Base-by-base conservation (phyloP, 1,140 invertebrate genomes). In the Cephus cinctus region DNA sequence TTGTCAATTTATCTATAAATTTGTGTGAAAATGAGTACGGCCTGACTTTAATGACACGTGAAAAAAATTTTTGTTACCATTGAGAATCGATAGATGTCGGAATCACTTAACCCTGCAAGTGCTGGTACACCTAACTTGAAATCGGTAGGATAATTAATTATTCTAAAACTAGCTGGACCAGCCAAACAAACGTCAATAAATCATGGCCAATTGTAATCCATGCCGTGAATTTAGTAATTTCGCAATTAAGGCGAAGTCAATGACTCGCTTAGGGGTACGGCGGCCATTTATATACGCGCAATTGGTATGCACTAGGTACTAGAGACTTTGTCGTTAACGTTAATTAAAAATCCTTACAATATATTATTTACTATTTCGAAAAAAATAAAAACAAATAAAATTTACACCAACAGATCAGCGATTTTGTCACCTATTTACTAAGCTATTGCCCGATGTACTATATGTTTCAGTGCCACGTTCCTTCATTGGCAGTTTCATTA, bases 161-260 rank as follows among this genome's bases (percentile, higher is more conserved):
- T 38, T n/a, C n/a, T 41, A 44, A 58, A 44, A 49, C 52, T 50
- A 49, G 44, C 42, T 59, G 47, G 47, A 59, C 54, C 59, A 56
- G 53, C 59, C 56, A 54, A 61, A 50, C 32, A 51, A 51, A 36
- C 19, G 34, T 36, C 8, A 30, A 12, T 30, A 30, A n/a, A 8
- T 36, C n/a, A 36, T 16, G 34, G 14, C 9, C 19, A 11, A 36
- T 14, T 36, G 34, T 36, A 36, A 15, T 15, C 27, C 12, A 35
- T 35, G 19, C 14, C 34, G 14, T 15, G 19, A 14, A 9, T 8
- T 3, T 36, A 9, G 19, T 36, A 15, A n/a, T n/a, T n/a, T n/a
- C n/a, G n/a, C n/a, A 3, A 36, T 36, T 36, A 36, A 0, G 19
- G 34, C 34, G 14, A 36, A 36, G n/a, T n/a, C n/a, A n/a, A n/a